phyloP scores from a whole-genome alignment of 2,797 vertebrate species.

The Eurystomus glaucurus region DNA sequence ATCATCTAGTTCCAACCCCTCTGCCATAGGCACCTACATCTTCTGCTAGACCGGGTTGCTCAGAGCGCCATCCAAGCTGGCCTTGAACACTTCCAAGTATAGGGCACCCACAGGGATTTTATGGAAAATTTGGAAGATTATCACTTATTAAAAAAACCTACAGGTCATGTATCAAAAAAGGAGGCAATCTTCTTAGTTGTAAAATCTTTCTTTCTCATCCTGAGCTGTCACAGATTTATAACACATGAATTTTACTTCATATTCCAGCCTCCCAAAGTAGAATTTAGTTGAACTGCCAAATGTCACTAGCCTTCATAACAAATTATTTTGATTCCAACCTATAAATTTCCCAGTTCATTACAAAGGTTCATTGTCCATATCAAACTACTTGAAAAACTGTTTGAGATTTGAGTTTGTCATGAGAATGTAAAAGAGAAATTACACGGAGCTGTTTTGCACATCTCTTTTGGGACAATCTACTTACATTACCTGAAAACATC shows the following conservation, averaged over 20 bases:
- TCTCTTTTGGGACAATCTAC: neutral
- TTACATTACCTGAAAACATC: neutral
- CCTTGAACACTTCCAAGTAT: neutral
- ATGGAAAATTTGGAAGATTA: neutral
- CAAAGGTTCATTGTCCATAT: neutral
- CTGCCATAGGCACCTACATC: no score
- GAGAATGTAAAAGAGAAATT: neutral
- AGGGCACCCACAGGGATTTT: neutral
- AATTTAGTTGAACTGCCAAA: neutral
- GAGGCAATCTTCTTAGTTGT: neutral
- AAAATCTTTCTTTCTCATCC: neutral
- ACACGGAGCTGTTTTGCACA: neutral
- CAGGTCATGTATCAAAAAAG: neutral
- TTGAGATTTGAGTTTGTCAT: neutral
- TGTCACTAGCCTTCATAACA: neutral
- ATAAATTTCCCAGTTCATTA: neutral
- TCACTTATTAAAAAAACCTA: fast-evolving
- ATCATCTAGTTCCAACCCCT: no score
- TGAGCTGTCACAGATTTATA: neutral
- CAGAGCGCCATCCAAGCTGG: neutral
- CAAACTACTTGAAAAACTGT: neutral
- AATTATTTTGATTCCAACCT: neutral
- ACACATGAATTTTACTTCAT: neutral
- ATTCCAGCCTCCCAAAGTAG: neutral
- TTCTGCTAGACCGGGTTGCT: neutral